These are phyloP conservation scores for Megalonaias nervosa DNA, from an alignment of 1,140 invertebrate genomes.

Conservation along the genomic window DNA sequence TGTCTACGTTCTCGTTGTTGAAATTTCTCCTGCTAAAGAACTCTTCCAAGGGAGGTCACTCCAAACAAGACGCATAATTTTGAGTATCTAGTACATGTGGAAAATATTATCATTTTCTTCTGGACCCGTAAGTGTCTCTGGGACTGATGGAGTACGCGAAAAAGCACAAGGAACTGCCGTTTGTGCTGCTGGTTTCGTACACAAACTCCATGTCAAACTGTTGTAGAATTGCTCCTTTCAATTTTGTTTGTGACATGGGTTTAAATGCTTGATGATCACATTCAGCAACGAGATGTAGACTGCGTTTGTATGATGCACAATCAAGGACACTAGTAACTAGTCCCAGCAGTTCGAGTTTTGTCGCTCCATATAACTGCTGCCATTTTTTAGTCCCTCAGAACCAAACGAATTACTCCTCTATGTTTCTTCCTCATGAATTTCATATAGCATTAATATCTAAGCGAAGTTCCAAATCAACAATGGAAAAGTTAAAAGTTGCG, in stretches of 20 bases:
- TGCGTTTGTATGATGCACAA: conserved; percentile 34
- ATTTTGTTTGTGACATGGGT: conserved; percentile 28
- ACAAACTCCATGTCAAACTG: conserved; percentile 35
- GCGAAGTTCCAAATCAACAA: conserved; percentile 22
- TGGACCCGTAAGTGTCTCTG: conserved; percentile 20
- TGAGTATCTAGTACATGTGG: conserved; percentile 26
- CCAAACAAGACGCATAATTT: too few species aligned
- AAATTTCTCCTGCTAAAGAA: too few species aligned
- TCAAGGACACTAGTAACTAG: conserved; percentile 36
- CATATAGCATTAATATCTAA: conserved; percentile 39
- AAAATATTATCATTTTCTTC: conserved; percentile 34
- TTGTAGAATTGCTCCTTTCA: conserved; percentile 33
- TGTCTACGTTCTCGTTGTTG: too few species aligned
- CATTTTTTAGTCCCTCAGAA: conserved; percentile 37
- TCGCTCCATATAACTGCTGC: conserved; percentile 41
- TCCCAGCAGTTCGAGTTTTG: conserved; percentile 40
- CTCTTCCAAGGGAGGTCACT: too few species aligned
- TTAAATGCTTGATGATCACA: conserved; percentile 40
- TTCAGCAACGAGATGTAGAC: conserved; percentile 27
- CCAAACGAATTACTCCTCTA: conserved; percentile 18
- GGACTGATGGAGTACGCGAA: not conserved
- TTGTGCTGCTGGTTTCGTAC: conserved; percentile 23
- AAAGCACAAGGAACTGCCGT: conserved; percentile 33
- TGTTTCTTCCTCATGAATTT: conserved; percentile 20
- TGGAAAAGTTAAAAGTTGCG: conserved; percentile 18